Conservation (phyloP, 2,113 vertebrate genomes). For the Paramisgurnus dabryanus region DNA sequence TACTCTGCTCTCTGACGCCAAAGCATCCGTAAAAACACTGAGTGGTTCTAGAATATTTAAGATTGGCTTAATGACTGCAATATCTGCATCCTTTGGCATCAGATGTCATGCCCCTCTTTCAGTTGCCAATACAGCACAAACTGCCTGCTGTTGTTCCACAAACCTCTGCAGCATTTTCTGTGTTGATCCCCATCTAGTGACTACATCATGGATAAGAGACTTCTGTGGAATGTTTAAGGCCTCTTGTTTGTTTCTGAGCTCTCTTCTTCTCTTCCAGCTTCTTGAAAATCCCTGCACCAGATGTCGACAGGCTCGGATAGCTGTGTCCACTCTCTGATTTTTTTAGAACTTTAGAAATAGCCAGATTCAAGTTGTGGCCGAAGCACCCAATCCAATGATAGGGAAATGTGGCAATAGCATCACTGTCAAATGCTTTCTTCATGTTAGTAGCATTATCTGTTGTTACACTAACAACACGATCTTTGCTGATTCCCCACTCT, state of each 20-base stretch:
- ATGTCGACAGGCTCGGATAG: background rate
- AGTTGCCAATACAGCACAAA: too few relatives aligned
- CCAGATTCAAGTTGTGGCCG: conserved; percentile 3
- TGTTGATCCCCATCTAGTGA: background rate
- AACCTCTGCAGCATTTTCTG: conserved; percentile 7
- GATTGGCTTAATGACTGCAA: background rate
- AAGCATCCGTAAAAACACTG: background rate
- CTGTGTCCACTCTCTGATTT: background rate
- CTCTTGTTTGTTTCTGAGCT: too few relatives aligned
- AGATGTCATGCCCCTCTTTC: too few relatives aligned
- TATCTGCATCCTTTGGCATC: background rate
- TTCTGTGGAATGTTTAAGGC: too few relatives aligned
- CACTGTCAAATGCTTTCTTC: background rate
- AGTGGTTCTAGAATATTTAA: background rate
- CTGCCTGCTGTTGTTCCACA: background rate
- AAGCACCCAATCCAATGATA: background rate
- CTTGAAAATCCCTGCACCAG: conserved; percentile 1
- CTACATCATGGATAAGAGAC: too few relatives aligned
- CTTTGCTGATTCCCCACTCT: background rate
- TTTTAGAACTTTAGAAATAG: background rate
- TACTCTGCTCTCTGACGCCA: background rate
- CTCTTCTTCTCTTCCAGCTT: too few relatives aligned
- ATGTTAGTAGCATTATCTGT: background rate
- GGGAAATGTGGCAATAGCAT: background rate
- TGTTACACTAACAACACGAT: background rate